phyloP scores from a whole-genome alignment of 2,797 vertebrate species.

The Acanthiza pusilla region DNA sequence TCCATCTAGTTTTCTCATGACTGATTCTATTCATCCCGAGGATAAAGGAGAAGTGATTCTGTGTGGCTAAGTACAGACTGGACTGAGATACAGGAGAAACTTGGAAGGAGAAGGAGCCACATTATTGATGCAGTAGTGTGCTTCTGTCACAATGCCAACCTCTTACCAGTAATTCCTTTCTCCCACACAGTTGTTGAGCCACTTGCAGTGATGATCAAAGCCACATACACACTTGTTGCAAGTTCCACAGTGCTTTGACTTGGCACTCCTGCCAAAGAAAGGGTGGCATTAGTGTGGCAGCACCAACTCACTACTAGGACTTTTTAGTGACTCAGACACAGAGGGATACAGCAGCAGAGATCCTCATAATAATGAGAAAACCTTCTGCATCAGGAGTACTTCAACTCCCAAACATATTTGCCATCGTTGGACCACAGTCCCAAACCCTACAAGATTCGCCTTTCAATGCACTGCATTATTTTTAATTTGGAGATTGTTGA shows the following conservation, averaged over 20 bases:
- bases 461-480: fast-evolving
- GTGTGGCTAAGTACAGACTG: not conserved
- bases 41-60: not conserved
- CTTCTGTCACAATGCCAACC: not conserved
- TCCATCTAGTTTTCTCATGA: not conserved
- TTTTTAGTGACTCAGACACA: not conserved
- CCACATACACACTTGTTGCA: constrained; percentile 96
- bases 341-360: not conserved
- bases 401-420: not conserved
- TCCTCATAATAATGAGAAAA: not conserved
- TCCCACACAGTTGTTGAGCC: constrained; percentile 98
- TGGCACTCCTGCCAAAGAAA: constrained; percentile 81
- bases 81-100: not conserved
- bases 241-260: constrained; percentile 94
- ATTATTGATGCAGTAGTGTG: not conserved
- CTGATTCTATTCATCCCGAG: not conserved
- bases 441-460: not conserved
- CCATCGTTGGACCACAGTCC: not conserved
- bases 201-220: constrained; percentile 98
- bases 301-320: not conserved
- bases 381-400: not conserved
- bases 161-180: constrained; percentile 95
- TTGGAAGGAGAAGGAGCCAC: not conserved
- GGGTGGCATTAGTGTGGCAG: not conserved
- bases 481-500: not conserved